Evolutionary conservation across 2,797 vertebrate genomes (phyloP).

Genomic region (Chiloscyllium punctatum): DNA sequence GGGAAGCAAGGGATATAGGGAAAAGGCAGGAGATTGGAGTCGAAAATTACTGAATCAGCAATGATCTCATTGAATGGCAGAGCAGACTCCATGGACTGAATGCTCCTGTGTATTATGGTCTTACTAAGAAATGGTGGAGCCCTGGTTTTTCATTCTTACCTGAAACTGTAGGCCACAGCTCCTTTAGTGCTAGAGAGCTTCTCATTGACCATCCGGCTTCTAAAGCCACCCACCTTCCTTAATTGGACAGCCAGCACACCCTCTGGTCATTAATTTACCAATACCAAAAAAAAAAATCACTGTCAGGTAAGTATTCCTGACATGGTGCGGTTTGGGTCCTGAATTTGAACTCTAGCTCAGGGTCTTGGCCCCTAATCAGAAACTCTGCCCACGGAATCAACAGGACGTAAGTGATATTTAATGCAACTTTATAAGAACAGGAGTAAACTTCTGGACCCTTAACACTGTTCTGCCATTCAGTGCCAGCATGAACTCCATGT

Average conservation of each 20-base stretch:
- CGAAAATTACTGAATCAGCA: no score
- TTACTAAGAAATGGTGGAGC: no score
- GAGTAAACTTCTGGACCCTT: neutral
- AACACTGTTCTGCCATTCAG: neutral
- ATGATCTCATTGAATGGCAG: no score
- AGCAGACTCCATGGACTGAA: no score
- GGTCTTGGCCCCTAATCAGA: neutral
- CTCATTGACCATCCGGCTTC: neutral
- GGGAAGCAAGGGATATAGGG: no score
- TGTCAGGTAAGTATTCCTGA: neutral
- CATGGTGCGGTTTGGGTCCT: neutral
- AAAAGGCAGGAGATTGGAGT: no score
- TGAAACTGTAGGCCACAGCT: neutral
- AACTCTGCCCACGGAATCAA: neutral
- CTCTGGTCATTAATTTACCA: neutral
- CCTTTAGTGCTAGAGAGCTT: neutral
- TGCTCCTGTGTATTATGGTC: no score
- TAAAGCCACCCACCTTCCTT: neutral
- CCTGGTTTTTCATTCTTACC: neutral
- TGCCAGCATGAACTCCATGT: neutral
- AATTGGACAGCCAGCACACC: neutral
- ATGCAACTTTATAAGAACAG: neutral
- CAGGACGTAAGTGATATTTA: neutral
- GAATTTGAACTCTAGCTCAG: neutral
- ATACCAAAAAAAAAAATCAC: neutral